These are phyloP conservation scores for Pseudopleuronectes americanus DNA, from an alignment of 2,797 vertebrate genomes.

Conservation along the genomic window DNA sequence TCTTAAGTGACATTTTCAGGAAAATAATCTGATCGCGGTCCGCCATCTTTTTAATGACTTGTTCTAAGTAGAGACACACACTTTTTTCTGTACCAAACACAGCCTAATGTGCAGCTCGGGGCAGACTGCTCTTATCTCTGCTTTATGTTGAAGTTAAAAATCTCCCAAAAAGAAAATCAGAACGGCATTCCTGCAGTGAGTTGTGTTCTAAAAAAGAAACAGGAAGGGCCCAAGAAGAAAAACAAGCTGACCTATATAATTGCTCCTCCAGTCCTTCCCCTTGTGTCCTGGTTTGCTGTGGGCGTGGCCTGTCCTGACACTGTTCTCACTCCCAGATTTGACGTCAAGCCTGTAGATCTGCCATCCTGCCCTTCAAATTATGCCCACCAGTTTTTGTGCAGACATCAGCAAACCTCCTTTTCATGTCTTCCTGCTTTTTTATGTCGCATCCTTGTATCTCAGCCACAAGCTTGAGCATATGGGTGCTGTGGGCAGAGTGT, in stretches of 20 bases:
- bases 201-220: neutral
- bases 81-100: constrained; percentile 31
- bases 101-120: neutral
- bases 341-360: constrained; percentile 10
- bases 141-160: constrained; percentile 56
- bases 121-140: constrained; percentile 53
- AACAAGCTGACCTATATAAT: constrained; percentile 55
- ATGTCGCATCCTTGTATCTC: constrained; percentile 25
- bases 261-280: neutral
- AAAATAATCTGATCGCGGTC: constrained; percentile 63
- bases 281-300: constrained; percentile 15
- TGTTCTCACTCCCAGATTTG: constrained; percentile 27
- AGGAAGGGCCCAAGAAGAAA: constrained; percentile 44
- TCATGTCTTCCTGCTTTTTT: constrained; percentile 18
- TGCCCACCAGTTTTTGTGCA: constrained; percentile 22
- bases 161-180: constrained; percentile 30
- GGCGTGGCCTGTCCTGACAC: constrained; percentile 19
- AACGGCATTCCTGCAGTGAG: constrained; percentile 40
- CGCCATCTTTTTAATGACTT: constrained; percentile 57
- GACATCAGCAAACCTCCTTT: constrained; percentile 45
- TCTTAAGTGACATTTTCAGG: constrained; percentile 60
- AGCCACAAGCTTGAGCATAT: constrained; percentile 51
- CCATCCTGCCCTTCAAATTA: constrained; percentile 25
- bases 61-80: constrained; percentile 26
- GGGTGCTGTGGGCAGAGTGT: constrained; percentile 59